Base-by-base conservation (phyloP, 2,113 vertebrate species). In the Chamaetylas fuelleborni region DNA sequence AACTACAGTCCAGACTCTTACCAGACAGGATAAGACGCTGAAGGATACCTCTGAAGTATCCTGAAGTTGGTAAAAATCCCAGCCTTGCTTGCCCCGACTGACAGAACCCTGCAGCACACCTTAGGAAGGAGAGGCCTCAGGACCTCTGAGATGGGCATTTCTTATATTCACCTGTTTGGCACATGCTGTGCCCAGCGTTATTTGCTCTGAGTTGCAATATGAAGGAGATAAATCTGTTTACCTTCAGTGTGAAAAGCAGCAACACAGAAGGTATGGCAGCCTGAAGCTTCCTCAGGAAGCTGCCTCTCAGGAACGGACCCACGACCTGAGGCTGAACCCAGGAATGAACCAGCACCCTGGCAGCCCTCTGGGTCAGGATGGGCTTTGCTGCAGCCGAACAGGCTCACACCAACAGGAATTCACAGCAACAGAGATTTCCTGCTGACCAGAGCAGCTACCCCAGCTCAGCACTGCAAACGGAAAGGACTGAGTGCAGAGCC, bases 141-240 rank as follows among this genome's bases (percentile, higher is more conserved):
- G 2, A 77, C 11, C 33, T 34, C 72, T 2, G 0, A 50, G 62
- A 19, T 0, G 0, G 4, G 2, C 1, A 2, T 64, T 74, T 60
- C 14, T 60, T 7, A 18, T 13, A n/a, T 43, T 48, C 42, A 19
- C 2, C 0, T 0, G 0, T 12, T 22, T 12, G 15, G 43, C 56
- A 8, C 2, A 20, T 6, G 25, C 79, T n/a, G 42, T 53, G n/a
- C 48, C 24, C 40, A 67, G n/a, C 0, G 0, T 24, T 51, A 33
- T 6, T 45, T 26, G 12, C 56, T 53, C 29, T 1, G 1, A 62
- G 47, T 2, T 33, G 7, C 20, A 48, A 34, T 0, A 2, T 0
- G 0, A 65, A 61, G 25, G 33, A 85, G 40, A 62, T 34, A 11
- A 8, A 90, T 64, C 66, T 61, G 7, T 31, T 83, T 74, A 83